Base-by-base conservation (phyloP, 2,113 vertebrate genomes). In the Microtus pennsylvanicus region DNA sequence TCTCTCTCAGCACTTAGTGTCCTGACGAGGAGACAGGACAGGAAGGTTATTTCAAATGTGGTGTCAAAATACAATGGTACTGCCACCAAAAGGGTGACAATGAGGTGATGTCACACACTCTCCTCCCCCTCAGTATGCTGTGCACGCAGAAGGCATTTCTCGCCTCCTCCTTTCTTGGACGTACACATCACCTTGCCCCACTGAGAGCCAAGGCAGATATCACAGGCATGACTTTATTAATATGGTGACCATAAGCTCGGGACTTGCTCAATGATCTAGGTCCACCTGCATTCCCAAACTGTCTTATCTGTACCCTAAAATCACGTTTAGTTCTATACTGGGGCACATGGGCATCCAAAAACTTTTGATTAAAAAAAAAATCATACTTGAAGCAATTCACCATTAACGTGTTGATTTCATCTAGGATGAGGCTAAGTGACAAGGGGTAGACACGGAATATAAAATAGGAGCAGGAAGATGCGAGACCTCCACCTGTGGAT, bases 211-310 rank as follows among this genome's bases (percentile, higher is more conserved):
- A 42, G 28, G 35, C 5, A 89, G 94, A 61, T 63, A 30, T 45
- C 81, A 87, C 1, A 69, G 50, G 0, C 2, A 3, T 6, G 12
- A 11, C 4, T 72, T 35, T 38, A 24, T 26, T 52, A 9, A 14
- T 0, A 58, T 3, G 1, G 0, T 0, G 0, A 52, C 19, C 2
- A 4, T 14, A 26, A 5, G 0, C 19, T 0, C 7, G 17, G 28
- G 50, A 21, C 19, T 30, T 70, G 28, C 33, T 74, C 28, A 14
- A 72, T n/a, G 22, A 17, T 38, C 86, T 24, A n/a, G 28, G 7
- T 10, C 3, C 35, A 67, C 30, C 9, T 28, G 22, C 28, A 45
- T 42, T 9, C 3, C 13, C 24, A 33, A 1, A 30, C 17, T n/a
- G 3, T 22, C 28, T 35, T 21, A 9, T 45, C 16, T 42, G n/a